These are phyloP conservation scores for Spheniscus mendiculus DNA, from an alignment of 2,113 vertebrate genomes.

Conservation along the genomic window DNA sequence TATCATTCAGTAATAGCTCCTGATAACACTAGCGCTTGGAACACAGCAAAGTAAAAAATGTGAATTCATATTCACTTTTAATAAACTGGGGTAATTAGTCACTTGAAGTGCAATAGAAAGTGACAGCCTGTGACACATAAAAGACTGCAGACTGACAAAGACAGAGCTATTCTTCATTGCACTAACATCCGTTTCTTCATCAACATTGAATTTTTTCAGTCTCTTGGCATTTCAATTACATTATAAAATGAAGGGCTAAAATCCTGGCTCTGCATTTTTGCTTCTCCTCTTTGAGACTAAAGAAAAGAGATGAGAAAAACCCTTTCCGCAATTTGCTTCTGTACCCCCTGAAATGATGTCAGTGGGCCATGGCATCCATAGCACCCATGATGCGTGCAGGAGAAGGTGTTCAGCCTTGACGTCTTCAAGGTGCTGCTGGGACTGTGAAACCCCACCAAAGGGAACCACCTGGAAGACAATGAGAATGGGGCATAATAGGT, in stretches of 20 bases:
- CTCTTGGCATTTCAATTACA: conserved; percentile 75
- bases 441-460: neutral
- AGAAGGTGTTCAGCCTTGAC: neutral
- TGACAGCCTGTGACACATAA: conserved; percentile 73
- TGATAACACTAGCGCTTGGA: conserved; percentile 58
- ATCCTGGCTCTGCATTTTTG: conserved; percentile 64
- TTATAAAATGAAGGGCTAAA: conserved; percentile 72
- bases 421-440: neutral
- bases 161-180: conserved; percentile 65
- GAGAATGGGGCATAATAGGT: neutral
- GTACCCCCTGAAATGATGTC: neutral
- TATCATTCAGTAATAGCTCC: conserved; percentile 59
- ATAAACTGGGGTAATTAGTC: conserved; percentile 75
- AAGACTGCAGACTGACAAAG: conserved; percentile 71
- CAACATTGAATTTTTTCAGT: conserved; percentile 74
- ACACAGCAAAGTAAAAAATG: conserved; percentile 59
- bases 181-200: conserved; percentile 73
- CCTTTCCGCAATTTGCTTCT: neutral
- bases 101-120: conserved; percentile 70
- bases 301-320: neutral
- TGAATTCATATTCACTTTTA: conserved; percentile 77
- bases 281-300: conserved; percentile 8
- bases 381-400: fast-evolving
- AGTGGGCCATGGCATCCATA: neutral
- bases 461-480: neutral